Conservation (phyloP, 2,888 invertebrate genomes). For the Tetragonisca angustula region DNA sequence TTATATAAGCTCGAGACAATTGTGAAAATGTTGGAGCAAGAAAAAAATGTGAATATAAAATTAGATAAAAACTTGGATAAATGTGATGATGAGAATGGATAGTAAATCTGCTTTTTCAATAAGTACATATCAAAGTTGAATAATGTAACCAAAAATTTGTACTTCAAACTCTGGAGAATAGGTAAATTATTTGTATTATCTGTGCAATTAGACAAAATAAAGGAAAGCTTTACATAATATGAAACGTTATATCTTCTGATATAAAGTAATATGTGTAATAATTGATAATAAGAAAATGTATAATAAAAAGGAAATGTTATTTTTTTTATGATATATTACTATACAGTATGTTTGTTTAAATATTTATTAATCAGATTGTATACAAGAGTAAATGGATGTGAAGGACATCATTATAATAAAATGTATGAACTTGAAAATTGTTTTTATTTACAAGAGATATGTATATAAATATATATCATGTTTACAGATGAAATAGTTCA, state of each 20-base stretch:
- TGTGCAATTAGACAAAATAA: neutral
- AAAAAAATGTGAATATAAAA: constrained; percentile 31
- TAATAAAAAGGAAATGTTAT: neutral
- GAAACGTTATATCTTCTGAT: neutral
- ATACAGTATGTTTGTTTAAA: neutral
- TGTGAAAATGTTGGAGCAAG: constrained; percentile 83
- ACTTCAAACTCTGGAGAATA: neutral
- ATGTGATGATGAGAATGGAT: neutral
- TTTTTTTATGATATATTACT: neutral
- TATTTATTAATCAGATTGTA: neutral
- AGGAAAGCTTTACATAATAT: neutral
- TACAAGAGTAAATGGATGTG: neutral
- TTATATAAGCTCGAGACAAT: constrained; percentile 89
- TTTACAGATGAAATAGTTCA: neutral
- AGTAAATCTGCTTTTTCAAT: neutral
- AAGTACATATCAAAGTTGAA: neutral
- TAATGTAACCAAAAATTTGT: constrained; percentile 22
- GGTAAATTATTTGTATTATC: constrained; percentile 22
- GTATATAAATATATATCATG: neutral
- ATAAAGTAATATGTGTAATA: constrained; percentile 1
- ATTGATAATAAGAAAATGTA: neutral
- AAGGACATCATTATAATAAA: neutral
- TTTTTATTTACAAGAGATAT: neutral
- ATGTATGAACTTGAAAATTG: neutral
- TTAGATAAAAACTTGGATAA: constrained; percentile 17